Percentiles rank a stretch among this genome's conserved stretches.
Evolutionary conservation across 1,140 invertebrate species (phyloP).

Genomic region (Popillia japonica): DNA sequence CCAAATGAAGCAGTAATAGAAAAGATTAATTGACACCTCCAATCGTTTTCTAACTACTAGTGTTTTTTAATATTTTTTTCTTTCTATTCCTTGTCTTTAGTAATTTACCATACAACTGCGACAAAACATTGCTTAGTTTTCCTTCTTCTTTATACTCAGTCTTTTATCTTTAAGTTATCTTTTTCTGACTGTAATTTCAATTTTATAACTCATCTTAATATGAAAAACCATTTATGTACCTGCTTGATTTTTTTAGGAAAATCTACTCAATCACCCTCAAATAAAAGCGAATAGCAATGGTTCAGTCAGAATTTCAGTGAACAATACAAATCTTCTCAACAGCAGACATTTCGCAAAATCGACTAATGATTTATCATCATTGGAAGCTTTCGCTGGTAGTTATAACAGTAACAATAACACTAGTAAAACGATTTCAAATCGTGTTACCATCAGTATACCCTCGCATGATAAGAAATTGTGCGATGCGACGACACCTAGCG

Average conservation of each 20-base stretch:
- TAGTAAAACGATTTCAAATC: slow-evolving; percentile 48
- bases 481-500: slow-evolving; percentile 49
- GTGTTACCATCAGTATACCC: slow-evolving; percentile 55
- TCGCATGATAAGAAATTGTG: slow-evolving; percentile 48
- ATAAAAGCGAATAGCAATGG: slow-evolving; percentile 61
- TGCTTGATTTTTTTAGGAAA: slow-evolving; percentile 60
- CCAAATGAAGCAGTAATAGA: no score
- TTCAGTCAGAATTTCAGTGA: slow-evolving; percentile 62
- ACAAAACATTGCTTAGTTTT: neutral
- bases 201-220: neutral
- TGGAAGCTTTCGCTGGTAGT: neutral
- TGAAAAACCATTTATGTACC: neutral
- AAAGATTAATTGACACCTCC: no score
- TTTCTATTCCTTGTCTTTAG: slow-evolving; percentile 43
- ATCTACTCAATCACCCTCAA: slow-evolving; percentile 54
- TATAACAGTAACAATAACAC: slow-evolving; percentile 30
- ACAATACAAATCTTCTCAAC: slow-evolving; percentile 59
- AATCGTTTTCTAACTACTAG: no score
- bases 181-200: neutral
- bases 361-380: slow-evolving; percentile 50
- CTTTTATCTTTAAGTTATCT: neutral
- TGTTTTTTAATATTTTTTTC: no score
- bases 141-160: neutral
- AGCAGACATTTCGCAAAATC: slow-evolving; percentile 62
- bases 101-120: neutral